A percentile compares a stretch with the other conserved stretches of the same genome.
Evolutionary conservation across 2,113 vertebrate species (phyloP).

Genomic region (Alexandromys fortis): DNA sequence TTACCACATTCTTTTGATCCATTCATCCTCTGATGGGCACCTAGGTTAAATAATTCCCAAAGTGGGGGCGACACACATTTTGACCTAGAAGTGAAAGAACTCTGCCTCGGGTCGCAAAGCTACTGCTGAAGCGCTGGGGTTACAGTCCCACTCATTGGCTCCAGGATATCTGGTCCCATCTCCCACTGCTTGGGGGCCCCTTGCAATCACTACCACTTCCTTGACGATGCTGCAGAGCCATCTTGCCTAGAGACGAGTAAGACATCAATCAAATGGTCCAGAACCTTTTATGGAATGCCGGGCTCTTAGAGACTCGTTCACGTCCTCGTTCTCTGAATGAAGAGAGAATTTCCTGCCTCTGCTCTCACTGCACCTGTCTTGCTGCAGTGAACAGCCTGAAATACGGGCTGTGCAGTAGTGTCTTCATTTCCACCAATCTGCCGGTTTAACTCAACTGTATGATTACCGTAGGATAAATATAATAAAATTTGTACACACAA

Average conservation of each 20-base stretch:
- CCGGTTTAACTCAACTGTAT: background rate
- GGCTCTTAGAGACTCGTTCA: background rate
- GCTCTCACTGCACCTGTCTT: background rate
- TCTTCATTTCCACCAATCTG: background rate
- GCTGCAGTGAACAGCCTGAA: background rate
- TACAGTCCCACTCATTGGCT: background rate
- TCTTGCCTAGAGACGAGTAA: no score
- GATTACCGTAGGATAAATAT: accelerated
- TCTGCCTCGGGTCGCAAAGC: accelerated
- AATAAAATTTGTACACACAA: background rate
- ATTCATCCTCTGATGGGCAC: background rate
- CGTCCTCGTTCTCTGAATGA: background rate
- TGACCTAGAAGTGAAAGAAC: background rate
- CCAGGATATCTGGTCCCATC: no score
- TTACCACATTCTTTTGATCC: background rate
- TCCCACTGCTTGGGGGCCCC: background rate
- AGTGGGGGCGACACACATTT: background rate
- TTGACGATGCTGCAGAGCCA: background rate
- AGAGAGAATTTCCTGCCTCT: background rate
- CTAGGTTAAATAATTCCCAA: background rate
- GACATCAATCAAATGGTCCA: background rate
- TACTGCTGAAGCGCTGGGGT: no score
- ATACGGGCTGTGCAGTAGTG: background rate
- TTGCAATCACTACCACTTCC: background rate
- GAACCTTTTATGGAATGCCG: background rate